Percentiles rank a stretch among this genome's conserved stretches.
Evolutionary conservation across 2,888 invertebrate species (phyloP).

Genomic region (Ypsolopha sequella): DNA sequence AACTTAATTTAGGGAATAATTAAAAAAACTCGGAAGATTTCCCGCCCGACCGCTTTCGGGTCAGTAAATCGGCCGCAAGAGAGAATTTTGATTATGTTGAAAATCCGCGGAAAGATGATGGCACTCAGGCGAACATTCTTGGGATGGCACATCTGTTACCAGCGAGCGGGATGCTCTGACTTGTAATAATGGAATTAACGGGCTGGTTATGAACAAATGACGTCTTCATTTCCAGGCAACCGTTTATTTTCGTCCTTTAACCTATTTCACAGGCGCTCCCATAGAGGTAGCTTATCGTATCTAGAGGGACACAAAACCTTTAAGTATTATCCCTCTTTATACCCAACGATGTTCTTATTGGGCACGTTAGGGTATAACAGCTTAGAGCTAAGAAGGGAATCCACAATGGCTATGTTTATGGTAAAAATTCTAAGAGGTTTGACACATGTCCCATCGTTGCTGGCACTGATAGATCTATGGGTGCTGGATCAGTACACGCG

Average conservation of each 20-base stretch:
- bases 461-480: no score
- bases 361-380: no score
- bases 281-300: no score
- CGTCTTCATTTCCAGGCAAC: constrained; percentile 64
- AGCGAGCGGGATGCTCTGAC: constrained; percentile 54
- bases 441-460: no score
- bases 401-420: no score
- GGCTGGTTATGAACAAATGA: constrained; percentile 69
- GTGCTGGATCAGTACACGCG: no score
- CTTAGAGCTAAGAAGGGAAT: no score
- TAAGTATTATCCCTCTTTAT: no score
- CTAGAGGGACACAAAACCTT: no score
- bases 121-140: background rate
- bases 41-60: background rate
- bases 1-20: constrained; percentile 1
- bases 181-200: constrained; percentile 68
- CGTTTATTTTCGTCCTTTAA: constrained; percentile 49
- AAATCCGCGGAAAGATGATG: constrained; percentile 1
- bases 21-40: background rate
- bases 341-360: no score
- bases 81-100: background rate
- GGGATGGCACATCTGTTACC: constrained; percentile 57
- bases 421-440: no score
- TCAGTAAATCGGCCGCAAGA: background rate
- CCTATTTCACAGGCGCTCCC: constrained; percentile 61